phyloP scores from a whole-genome alignment of 2,113 vertebrate species.

The Melospiza georgiana region DNA sequence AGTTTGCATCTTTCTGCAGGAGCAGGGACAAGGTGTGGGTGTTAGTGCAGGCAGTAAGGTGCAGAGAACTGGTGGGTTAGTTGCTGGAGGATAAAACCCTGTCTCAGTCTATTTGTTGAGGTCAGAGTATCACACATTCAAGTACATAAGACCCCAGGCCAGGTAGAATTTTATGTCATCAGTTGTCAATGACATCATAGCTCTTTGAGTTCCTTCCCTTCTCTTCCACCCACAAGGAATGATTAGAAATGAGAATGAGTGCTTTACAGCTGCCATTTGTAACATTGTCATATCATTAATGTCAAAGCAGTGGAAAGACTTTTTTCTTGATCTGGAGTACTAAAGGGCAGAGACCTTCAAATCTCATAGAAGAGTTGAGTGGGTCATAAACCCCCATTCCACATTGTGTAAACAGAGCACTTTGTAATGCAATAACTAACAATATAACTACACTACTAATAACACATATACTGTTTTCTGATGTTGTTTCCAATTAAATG shows the following conservation, averaged over 20 bases:
- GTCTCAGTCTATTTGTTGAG: neutral
- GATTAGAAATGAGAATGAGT: neutral
- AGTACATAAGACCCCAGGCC: neutral
- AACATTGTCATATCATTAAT: neutral
- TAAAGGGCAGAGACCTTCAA: conserved; percentile 7
- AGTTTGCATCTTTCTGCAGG: conserved; percentile 9
- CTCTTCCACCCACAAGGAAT: neutral
- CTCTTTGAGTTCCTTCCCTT: neutral
- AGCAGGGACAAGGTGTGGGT: neutral
- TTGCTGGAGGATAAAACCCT: neutral
- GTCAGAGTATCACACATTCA: neutral
- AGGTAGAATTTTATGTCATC: neutral
- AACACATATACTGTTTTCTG: neutral
- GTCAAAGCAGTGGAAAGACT: neutral
- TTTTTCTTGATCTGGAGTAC: neutral
- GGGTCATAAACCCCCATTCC: neutral
- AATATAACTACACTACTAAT: neutral
- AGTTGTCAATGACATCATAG: neutral
- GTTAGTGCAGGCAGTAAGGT: neutral
- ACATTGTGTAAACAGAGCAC: neutral
- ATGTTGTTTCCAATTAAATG: neutral
- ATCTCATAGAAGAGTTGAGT: neutral
- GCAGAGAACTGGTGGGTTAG: neutral
- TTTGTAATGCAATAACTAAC: neutral
- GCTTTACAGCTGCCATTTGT: neutral